Conservation (phyloP, 2,113 vertebrate genomes). For the Trochalopteron elliotii region DNA sequence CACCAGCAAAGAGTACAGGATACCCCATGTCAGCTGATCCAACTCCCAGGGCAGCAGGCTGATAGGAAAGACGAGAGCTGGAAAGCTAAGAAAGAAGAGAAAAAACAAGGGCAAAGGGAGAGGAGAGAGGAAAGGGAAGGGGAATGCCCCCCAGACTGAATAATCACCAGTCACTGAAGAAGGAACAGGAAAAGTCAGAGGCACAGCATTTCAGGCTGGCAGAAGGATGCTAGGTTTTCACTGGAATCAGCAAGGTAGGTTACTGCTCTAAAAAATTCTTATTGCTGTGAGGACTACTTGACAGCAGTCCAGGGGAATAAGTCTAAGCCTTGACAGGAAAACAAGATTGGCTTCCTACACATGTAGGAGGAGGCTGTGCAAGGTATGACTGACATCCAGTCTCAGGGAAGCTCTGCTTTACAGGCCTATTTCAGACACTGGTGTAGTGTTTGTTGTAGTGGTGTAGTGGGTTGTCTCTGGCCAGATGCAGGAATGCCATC, state of each 20-base stretch:
- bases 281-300: neutral
- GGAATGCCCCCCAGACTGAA: slow-evolving; percentile 24
- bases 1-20: slow-evolving; percentile 82
- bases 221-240: neutral
- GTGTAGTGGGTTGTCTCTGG: neutral
- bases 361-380: neutral
- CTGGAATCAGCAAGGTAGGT: neutral
- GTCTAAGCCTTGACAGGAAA: neutral
- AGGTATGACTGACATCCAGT: neutral
- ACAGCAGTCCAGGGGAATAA: neutral
- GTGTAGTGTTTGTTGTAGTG: no score
- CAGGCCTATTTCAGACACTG: neutral
- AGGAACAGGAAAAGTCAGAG: neutral
- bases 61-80: slow-evolving; percentile 91
- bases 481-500: neutral
- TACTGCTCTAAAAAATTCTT: neutral
- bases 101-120: slow-evolving; percentile 67
- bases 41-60: slow-evolving; percentile 80
- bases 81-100: slow-evolving; percentile 84
- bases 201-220: slow-evolving; percentile 1
- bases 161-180: neutral
- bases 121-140: slow-evolving; percentile 29
- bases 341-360: neutral
- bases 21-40: slow-evolving; percentile 87
- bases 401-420: neutral